A percentile compares a stretch with the other conserved stretches of the same genome.
Evolutionary conservation across 1,140 invertebrate genomes (phyloP).

Genomic region (Campoletis sonorensis): DNA sequence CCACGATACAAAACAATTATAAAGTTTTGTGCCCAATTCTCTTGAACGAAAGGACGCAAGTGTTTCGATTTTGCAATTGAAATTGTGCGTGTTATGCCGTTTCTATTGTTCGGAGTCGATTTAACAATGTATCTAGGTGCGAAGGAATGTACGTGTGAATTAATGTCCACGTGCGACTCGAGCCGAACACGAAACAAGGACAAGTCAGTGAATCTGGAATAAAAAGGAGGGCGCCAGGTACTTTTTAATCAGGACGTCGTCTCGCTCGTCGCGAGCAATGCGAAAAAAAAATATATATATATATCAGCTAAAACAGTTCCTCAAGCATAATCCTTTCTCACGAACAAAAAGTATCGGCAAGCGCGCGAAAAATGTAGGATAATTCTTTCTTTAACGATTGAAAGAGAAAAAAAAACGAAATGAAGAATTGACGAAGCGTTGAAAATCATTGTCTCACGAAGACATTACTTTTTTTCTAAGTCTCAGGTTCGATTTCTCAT

Average conservation of each 20-base stretch:
- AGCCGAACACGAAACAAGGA: background rate
- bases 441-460: background rate
- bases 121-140: background rate
- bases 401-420: background rate
- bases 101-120: background rate
- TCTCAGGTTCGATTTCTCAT: too few species aligned
- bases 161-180: background rate
- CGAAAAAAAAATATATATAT: background rate
- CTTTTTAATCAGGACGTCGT: slow-evolving; percentile 15
- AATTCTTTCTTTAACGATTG: too few species aligned
- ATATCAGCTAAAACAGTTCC: too few species aligned
- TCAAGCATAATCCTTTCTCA: too few species aligned
- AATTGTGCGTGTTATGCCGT: background rate
- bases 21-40: background rate
- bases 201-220: slow-evolving; percentile 9
- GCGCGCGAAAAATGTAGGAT: background rate
- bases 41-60: background rate
- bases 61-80: background rate
- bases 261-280: background rate
- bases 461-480: too few species aligned
- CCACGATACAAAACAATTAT: too few species aligned
- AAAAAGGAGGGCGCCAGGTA: slow-evolving; percentile 6
- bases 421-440: background rate
- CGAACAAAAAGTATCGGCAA: too few species aligned
- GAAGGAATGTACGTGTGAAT: background rate